Percentiles rank a stretch among this genome's conserved stretches.
Evolutionary conservation across 2,797 vertebrate genomes (phyloP).

Genomic region (Sebastes dallii): DNA sequence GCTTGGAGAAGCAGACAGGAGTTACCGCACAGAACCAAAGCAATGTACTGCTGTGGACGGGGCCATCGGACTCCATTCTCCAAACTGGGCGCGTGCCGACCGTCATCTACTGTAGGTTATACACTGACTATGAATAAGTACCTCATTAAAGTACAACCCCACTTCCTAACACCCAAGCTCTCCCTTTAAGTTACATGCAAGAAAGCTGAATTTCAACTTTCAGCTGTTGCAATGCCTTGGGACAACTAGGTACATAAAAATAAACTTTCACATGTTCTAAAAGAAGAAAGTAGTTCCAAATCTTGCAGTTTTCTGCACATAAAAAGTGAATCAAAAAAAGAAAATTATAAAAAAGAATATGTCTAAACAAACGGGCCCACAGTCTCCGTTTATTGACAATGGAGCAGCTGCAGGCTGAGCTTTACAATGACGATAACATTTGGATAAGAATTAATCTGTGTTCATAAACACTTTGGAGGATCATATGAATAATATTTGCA

Average conservation of each 20-base stretch:
- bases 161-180: no score
- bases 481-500: constrained; percentile 55
- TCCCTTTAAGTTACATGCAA: not conserved
- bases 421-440: constrained; percentile 32
- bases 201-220: not conserved
- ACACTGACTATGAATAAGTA: no score
- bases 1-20: no score
- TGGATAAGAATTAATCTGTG: constrained; percentile 48
- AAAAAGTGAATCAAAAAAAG: not conserved
- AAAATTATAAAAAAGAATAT: not conserved
- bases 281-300: not conserved
- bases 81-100: no score
- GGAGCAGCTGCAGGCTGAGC: constrained; percentile 27
- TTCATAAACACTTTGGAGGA: constrained; percentile 34
- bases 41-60: no score
- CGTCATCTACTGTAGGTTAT: no score
- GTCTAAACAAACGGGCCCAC: not conserved
- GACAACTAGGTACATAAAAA: not conserved
- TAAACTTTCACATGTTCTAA: not conserved
- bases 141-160: no score
- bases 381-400: constrained; percentile 19
- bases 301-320: not conserved
- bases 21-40: no score
- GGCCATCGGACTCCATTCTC: no score
- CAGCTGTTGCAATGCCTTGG: not conserved